A percentile compares a stretch with the other conserved stretches of the same genome.
Conservation (phyloP, 1,140 invertebrate species). For the Pogonomyrmex californicus region DNA sequence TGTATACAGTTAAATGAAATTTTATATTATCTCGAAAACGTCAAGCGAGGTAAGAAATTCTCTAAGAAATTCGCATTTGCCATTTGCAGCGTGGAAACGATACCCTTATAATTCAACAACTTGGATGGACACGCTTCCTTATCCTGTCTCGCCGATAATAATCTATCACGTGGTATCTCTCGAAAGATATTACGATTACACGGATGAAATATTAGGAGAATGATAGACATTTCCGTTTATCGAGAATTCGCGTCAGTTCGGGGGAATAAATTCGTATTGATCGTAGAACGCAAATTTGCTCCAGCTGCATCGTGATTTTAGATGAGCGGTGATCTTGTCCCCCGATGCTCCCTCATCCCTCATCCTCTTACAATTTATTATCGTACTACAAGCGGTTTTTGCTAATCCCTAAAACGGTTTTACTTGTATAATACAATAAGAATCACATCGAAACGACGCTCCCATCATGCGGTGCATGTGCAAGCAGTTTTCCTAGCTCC, state of each 20-base stretch:
- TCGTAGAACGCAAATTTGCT: constrained; percentile 9
- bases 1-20: not conserved
- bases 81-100: constrained; percentile 43
- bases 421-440: constrained; percentile 32
- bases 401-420: constrained; percentile 18
- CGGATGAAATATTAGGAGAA: constrained; percentile 1
- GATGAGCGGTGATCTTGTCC: not conserved
- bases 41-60: not conserved
- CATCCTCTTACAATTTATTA: not conserved
- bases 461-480: not conserved
- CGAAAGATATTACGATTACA: constrained; percentile 15
- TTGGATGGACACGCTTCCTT: constrained; percentile 15
- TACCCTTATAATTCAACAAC: constrained; percentile 29
- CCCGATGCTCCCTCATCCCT: not conserved
- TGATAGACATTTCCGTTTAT: not conserved
- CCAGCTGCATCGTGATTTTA: constrained; percentile 27
- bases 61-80: constrained; percentile 39
- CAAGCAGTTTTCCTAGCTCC: not conserved
- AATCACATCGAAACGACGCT: not conserved
- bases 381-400: not conserved
- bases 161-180: constrained; percentile 33
- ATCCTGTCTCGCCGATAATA: constrained; percentile 25
- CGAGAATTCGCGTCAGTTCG: not conserved
- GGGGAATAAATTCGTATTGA: not conserved
- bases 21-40: not conserved